Base-by-base conservation (phyloP, 2,113 vertebrate genomes). In the Phalacrocorax brasilianus region DNA sequence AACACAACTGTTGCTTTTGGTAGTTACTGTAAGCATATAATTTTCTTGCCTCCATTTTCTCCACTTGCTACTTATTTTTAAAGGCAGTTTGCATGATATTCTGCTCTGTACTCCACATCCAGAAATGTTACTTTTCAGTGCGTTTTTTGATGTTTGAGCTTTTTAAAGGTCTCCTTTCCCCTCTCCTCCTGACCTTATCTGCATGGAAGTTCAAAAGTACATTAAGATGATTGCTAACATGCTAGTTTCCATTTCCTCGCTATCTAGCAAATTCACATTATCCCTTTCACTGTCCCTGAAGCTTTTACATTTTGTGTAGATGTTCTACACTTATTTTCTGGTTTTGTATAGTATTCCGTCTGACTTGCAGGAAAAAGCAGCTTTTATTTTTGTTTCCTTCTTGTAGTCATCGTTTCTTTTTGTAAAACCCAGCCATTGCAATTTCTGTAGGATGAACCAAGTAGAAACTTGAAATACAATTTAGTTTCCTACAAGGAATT, bases 91-190 rank as follows among this genome's bases (percentile, higher is more conserved):
- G 44, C 52, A 26, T 47, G 38, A 47, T 87, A n/a, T 81, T 89
- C 87, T 88, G n/a, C 18, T 88, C 33, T 72, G 30, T 84, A 55
- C 33, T 55, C 52, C 20, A 11, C 12, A 38, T 59, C 33, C 38
- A 75, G 77, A 90, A 93, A 53, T 70, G 27, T 61, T 75, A n/a
- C 33, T 79, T 85, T 72, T 88, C 56, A 47, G 28, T 76, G 59
- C 5, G 1, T 80, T 95, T 83, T 80, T 58, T 84, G 59, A 74
- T 76, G 17, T 79, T 88, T 55, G 77, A 92, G 73, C 45, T 94
- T 92, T 91, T 86, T 77, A 87, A 81, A 94, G 56, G 52, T 90
- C 62, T 86, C 30, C 59, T 91, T 88, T 93, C 52, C 78, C 49
- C 70, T 91, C 47, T 93, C 24, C 62, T 85, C 53, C 59, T 62